Conservation (phyloP, 2,888 invertebrate species). For the Iselma pallidipennis region DNA sequence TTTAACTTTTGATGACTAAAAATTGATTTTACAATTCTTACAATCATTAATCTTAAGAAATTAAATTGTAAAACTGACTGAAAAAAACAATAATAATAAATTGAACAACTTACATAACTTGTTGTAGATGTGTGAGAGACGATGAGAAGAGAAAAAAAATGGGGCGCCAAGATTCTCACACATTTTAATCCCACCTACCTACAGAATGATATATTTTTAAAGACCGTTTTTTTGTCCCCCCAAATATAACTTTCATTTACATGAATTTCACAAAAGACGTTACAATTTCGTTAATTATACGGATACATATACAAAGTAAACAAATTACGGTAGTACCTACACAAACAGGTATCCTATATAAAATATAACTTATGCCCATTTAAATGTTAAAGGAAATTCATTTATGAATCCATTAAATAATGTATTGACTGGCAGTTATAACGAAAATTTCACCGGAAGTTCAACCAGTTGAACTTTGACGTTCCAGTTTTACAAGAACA, state of each 20-base stretch:
- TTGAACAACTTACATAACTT: too few relatives aligned
- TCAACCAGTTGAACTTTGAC: neutral
- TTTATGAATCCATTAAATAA: neutral
- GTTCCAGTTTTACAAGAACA: neutral
- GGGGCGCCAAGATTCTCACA: neutral
- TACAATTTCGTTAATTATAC: neutral
- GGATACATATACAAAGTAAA: too few relatives aligned
- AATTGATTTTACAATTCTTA: too few relatives aligned
- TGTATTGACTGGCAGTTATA: neutral
- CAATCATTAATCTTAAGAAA: too few relatives aligned
- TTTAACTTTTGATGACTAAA: too few relatives aligned
- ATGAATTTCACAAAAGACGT: neutral
- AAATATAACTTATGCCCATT: neutral
- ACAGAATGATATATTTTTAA: too few relatives aligned
- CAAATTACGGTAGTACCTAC: too few relatives aligned
- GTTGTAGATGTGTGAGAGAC: too few relatives aligned
- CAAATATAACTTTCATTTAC: neutral
- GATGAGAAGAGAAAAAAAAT: too few relatives aligned
- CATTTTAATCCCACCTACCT: neutral
- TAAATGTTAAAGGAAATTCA: neutral
- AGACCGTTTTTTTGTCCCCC: too few relatives aligned
- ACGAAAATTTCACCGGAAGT: neutral
- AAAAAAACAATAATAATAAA: too few relatives aligned
- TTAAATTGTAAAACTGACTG: too few relatives aligned
- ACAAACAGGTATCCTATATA: neutral